Conservation (phyloP, 2,113 vertebrate genomes). For the Oncorhynchus mykiss region DNA sequence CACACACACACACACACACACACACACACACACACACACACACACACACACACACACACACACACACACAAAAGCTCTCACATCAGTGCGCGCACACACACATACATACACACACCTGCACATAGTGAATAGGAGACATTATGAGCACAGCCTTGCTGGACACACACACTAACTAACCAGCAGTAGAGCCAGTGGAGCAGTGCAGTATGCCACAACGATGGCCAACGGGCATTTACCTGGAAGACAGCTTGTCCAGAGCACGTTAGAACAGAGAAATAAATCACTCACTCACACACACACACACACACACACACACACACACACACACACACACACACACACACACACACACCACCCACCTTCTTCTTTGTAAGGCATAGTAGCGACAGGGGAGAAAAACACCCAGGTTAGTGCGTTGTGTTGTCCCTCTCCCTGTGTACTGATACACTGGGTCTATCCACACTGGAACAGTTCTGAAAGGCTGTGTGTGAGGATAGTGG, state of each 20-base stretch:
- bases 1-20: constrained; percentile 19
- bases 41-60: constrained; percentile 1
- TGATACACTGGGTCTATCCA: too few species aligned
- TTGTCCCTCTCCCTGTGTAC: neutral
- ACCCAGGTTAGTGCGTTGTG: constrained; percentile 60
- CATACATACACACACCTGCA: neutral
- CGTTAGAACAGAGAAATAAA: constrained; percentile 10
- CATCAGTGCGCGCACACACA: neutral
- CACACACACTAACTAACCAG: neutral
- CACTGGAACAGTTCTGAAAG: too few species aligned
- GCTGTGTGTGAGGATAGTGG: too few species aligned
- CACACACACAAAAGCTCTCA: too few species aligned
- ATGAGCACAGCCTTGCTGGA: too few species aligned
- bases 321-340: constrained; percentile 1
- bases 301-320: constrained; percentile 5
- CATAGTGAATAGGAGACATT: too few species aligned
- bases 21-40: constrained; percentile 5
- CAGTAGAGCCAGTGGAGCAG: neutral
- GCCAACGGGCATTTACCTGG: constrained; percentile 44
- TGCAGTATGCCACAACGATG: constrained; percentile 15
- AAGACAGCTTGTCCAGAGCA: constrained; percentile 53
- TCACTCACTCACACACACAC: neutral
- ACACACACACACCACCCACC: constrained; percentile 21
- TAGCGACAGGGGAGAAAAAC: constrained; percentile 78
- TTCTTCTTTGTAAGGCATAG: constrained; percentile 33